Base-by-base conservation (phyloP, 2,888 invertebrate species). In the Tenthredo mesomela region DNA sequence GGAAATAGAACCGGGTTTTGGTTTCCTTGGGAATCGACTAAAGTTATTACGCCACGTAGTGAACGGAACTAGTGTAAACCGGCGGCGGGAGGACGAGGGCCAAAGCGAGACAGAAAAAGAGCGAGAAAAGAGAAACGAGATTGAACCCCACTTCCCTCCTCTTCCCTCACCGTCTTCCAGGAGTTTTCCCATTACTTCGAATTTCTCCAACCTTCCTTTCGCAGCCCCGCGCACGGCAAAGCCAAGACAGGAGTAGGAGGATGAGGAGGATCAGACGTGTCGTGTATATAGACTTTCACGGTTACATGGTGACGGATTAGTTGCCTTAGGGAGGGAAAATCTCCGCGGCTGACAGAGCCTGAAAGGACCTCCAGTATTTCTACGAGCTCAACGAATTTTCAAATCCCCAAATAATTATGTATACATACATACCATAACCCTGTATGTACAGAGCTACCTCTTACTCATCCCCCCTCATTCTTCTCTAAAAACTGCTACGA, bases 151-250 rank as follows among this genome's bases (percentile, higher is more conserved):
- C 92, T 91, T 21, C 33, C 67, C 6, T 33, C 29, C 29, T 18
- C 25, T 7, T 6, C 33, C 29, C 29, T 18, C 25, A 15, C 33
- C 73, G 90, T 90, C 91, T 88, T 89, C 90, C 89, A 89, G 89
- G 92, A 92, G 92, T 92, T 92, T 92, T 92, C 92, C 92, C 91
- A 92, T 92, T 92, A 92, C 92, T 92, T 90, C 90, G 90, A 91
- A 92, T 92, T 92, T 92, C 89, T 88, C 89, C 87, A 85, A 29
- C 33, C 67, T 82, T 65, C 10, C 47, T 67, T 47, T 67, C 67
- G 29, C 29, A 29, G 47, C 54, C 43, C 47, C 43, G 12, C n/a
- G 40, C n/a, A 33, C 61, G 33, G 54, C 80, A 58, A 61, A 80
- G 80, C 80, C 58, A 80, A 33, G 50, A 33, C 61, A 37, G 29